Conservation (phyloP, 2,797 vertebrate species). For the Botia almorhae region DNA sequence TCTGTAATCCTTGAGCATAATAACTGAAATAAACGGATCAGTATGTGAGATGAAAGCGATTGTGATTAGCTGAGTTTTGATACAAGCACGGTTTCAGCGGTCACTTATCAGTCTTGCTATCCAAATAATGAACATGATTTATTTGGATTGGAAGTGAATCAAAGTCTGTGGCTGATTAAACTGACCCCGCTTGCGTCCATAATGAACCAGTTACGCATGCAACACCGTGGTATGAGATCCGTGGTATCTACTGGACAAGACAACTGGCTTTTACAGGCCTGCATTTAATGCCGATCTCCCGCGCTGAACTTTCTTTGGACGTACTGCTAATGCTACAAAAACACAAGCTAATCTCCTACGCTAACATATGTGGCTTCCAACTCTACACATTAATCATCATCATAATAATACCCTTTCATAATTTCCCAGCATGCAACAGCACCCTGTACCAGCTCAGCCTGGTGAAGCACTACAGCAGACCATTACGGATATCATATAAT, state of each 20-base stretch:
- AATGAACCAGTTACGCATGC: background rate
- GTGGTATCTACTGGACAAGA: conserved; percentile 17
- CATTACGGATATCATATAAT: background rate
- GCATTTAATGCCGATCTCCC: background rate
- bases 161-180: background rate
- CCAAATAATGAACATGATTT: conserved; percentile 21
- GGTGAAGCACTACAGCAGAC: background rate
- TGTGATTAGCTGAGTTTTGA: no score
- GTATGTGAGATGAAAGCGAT: conserved; percentile 2
- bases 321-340: conserved; percentile 52
- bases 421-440: conserved; percentile 1
- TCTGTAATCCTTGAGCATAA: conserved; percentile 15
- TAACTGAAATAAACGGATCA: conserved; percentile 23
- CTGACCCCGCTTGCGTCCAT: background rate
- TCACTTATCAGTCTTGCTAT: background rate
- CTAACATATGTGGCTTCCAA: conserved; percentile 35
- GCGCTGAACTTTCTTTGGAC: conserved; percentile 21
- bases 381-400: conserved; percentile 47
- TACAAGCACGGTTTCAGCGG: background rate
- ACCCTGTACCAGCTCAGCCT: background rate
- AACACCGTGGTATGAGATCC: background rate
- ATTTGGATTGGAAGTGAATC: conserved; percentile 25
- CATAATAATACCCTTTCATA: conserved; percentile 54
- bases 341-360: conserved; percentile 54
- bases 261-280: conserved; percentile 23